Base-by-base conservation (phyloP, 1,140 invertebrate species). In the Ylistrum balloti region DNA sequence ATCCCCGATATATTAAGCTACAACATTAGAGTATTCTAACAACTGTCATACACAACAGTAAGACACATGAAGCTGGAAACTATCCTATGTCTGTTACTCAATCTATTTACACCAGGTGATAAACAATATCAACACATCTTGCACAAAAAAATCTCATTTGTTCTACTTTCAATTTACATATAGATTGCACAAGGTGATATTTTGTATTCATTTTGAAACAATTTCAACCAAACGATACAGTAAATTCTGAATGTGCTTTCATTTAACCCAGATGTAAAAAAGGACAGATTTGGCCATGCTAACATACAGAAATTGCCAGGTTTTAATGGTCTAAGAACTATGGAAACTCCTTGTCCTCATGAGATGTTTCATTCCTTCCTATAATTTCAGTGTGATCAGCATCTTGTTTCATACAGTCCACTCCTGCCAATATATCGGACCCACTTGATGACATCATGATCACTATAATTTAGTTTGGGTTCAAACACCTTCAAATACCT, bases 381-480 rank as follows among this genome's bases (percentile, higher is more conserved):
- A 74, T 5, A 74, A 28, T 7, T 74, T 74, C 5, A 17, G 7
- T 35, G 9, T 88, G 41, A 86, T 88, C 94, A 96, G 97, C 99
- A 99, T 97, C 99, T 97, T 33, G 99, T 99, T 97, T 99, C 99
- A 96, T 99, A 99, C 11, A 99, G 97, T 88, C 99, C 99, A 96
- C 99, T 99, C 93, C 99, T 97, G 22, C 99, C 99, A 95, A 99
- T 99, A 96, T 99, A 99, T 85, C 99, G 97, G 33, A 99, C 99
- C 99, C 99, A 99, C 98, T 99, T 99, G 95, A 99, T 99, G 92
- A 99, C 99, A 96, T 99, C 99, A 94, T 99, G 99, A 96, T 99
- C 99, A 35, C 99, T 99, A 96, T 99, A 99, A 97, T 99, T 99
- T 89, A 99, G 97, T 96, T 99, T 99, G 0, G 99, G 98, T 96